phyloP scores from a whole-genome alignment of 2,888 invertebrate species.

The Polyommatus iphigenia region DNA sequence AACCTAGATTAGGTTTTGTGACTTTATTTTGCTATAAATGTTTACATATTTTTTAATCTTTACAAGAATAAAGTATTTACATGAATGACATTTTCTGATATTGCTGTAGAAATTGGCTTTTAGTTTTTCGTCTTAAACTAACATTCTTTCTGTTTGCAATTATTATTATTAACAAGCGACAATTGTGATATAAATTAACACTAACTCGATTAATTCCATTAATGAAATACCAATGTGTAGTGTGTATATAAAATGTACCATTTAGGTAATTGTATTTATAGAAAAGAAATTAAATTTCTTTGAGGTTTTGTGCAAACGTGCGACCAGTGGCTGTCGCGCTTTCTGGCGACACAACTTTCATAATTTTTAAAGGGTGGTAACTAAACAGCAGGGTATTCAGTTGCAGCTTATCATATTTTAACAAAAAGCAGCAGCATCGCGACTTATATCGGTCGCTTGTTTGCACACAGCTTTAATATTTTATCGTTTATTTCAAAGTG shows the following conservation, averaged over 20 bases:
- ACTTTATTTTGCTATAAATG: constrained; percentile 26
- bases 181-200: constrained; percentile 13
- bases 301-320: background rate
- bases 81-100: constrained; percentile 6
- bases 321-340: background rate
- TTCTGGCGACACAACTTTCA: background rate
- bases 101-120: background rate
- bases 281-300: constrained; percentile 1
- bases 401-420: background rate
- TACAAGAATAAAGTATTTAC: constrained; percentile 13
- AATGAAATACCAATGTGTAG: background rate
- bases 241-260: background rate
- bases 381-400: background rate
- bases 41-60: constrained; percentile 7
- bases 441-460: background rate
- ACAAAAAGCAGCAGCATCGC: no score
- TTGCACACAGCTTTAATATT: background rate
- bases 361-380: background rate
- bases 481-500: background rate
- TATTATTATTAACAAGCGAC: background rate
- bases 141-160: constrained; percentile 14
- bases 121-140: background rate
- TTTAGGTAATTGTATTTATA: background rate
- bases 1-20: constrained; percentile 12
- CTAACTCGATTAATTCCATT: background rate